Evolutionary conservation across 2,113 vertebrate species (phyloP).

Genomic region (Illadopsis cleaveri): DNA sequence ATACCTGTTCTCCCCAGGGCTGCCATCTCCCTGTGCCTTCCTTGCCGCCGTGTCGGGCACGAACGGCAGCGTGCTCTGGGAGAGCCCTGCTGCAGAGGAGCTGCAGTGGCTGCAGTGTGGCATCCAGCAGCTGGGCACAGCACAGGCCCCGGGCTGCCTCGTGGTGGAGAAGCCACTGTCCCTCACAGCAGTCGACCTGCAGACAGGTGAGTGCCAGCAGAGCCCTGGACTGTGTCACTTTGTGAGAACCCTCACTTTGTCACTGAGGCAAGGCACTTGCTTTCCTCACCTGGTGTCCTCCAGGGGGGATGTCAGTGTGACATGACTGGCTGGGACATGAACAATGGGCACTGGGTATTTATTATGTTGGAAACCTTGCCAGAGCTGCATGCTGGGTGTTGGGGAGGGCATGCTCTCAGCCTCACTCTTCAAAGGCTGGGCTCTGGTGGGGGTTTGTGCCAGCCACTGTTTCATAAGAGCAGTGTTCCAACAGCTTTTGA

Average conservation of each 20-base stretch:
- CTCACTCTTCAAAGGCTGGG: neutral
- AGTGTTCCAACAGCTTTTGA: neutral
- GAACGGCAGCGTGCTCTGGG: conserved; percentile 82
- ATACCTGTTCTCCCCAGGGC: conserved; percentile 67
- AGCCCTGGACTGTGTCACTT: neutral
- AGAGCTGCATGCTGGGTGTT: neutral
- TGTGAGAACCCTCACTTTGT: too few species aligned
- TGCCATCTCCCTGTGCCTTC: conserved; percentile 81
- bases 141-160: conserved; percentile 72
- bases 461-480: neutral
- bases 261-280: neutral
- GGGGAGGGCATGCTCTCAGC: neutral
- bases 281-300: neutral
- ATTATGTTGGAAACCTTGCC: neutral
- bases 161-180: conserved; percentile 51
- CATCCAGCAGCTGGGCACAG: neutral
- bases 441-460: neutral
- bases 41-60: conserved; percentile 83
- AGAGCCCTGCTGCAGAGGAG: conserved; percentile 73
- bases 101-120: conserved; percentile 81
- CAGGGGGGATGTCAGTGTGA: accelerated
- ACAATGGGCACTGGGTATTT: neutral
- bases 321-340: neutral
- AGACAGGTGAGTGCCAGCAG: conserved; percentile 72
- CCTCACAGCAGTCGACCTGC: conserved; percentile 69